Conservation (phyloP, 2,797 vertebrate species). For the Psittacula derbiana region DNA sequence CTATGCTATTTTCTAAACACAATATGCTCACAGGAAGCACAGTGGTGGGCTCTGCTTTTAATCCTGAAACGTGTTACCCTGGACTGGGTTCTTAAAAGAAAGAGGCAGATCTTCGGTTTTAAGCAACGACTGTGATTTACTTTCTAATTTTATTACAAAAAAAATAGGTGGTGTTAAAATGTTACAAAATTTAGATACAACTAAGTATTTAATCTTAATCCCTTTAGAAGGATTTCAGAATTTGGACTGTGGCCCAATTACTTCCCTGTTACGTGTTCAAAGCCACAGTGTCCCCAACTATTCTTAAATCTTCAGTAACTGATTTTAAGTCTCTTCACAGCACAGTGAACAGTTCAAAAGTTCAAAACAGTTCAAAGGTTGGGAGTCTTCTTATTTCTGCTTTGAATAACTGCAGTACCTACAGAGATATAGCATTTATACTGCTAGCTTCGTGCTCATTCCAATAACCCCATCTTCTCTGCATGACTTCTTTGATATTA, state of each 20-base stretch:
- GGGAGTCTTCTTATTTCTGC: neutral
- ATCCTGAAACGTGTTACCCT: neutral
- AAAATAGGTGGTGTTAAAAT: neutral
- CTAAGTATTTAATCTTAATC: neutral
- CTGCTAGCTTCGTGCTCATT: constrained; percentile 35
- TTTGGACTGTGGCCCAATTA: neutral
- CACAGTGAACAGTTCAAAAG: no score
- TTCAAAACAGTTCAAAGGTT: neutral
- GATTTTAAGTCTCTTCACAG: neutral
- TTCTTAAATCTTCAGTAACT: neutral
- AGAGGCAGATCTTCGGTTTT: neutral
- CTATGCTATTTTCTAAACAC: neutral
- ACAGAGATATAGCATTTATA: constrained; percentile 26
- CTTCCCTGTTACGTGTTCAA: neutral
- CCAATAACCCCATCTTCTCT: constrained; percentile 45
- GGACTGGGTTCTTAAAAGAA: neutral
- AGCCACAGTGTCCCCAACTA: neutral
- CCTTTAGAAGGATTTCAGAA: neutral
- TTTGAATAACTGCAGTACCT: neutral
- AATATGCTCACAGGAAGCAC: neutral
- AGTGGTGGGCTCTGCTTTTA: neutral
- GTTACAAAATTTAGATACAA: neutral
- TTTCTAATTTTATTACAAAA: neutral
- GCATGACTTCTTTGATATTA: constrained; percentile 29
- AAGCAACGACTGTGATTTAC: neutral